Evolutionary conservation across 2,113 vertebrate species (phyloP).

Genomic region (Laticauda colubrina): DNA sequence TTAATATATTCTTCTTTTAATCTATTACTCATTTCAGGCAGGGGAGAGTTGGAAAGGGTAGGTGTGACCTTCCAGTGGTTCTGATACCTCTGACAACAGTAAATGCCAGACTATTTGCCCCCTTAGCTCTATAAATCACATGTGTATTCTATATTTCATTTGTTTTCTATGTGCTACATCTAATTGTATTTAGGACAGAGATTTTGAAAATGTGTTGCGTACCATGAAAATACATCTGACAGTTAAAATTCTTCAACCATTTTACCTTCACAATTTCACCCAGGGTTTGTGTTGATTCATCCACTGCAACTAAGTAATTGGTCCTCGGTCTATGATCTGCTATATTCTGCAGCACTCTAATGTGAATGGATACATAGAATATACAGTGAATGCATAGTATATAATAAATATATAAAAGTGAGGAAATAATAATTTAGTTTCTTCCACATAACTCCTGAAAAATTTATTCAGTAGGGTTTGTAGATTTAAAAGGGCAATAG

Average conservation of each 20-base stretch:
- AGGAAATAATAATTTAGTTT: background rate
- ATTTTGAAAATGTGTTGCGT: background rate
- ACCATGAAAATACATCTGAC: background rate
- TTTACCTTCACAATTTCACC: constrained; percentile 82
- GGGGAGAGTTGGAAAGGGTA: background rate
- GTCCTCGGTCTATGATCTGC: constrained; percentile 75
- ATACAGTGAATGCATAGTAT: constrained; percentile 4
- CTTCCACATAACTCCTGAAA: background rate
- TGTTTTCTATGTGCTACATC: background rate
- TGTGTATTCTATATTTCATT: background rate
- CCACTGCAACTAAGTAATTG: constrained; percentile 84
- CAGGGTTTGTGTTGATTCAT: constrained; percentile 76
- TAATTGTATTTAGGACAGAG: background rate
- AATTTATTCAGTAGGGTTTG: background rate
- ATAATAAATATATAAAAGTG: background rate
- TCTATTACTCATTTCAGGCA: background rate
- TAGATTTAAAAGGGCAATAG: background rate
- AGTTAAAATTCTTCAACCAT: background rate
- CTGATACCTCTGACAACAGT: background rate
- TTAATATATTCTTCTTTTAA: background rate
- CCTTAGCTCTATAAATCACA: background rate
- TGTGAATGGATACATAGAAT: background rate
- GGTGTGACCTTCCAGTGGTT: background rate
- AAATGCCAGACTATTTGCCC: background rate
- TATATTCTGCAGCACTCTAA: constrained; percentile 85